Conservation (phyloP, 2,113 vertebrate species). For the Pelmatolapia mariae region DNA sequence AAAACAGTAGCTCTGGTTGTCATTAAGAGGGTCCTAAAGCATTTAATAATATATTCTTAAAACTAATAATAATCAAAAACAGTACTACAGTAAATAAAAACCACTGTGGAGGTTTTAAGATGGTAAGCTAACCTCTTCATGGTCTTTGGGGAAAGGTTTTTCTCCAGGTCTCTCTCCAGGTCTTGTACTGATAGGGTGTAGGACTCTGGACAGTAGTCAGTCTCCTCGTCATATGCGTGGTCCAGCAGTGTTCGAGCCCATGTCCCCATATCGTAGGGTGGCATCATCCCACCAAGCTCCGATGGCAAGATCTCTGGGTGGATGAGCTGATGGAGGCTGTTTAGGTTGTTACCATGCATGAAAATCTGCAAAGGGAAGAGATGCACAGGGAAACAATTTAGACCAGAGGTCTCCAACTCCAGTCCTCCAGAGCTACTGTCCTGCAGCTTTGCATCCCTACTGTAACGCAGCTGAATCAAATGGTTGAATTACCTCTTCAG, state of each 20-base stretch:
- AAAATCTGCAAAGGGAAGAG: conserved; percentile 80
- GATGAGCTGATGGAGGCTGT: conserved; percentile 95
- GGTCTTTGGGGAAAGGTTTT: conserved; percentile 89
- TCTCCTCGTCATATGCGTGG: conserved; percentile 97
- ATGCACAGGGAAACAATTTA: not conserved
- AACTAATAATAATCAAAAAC: not conserved
- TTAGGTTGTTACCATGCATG: conserved; percentile 97
- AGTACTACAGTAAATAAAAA: not conserved
- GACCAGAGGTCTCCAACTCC: not conserved
- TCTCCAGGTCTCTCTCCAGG: conserved; percentile 87
- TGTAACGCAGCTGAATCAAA: not conserved
- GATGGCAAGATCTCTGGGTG: conserved; percentile 97
- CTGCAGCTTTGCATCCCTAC: not conserved
- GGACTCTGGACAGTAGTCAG: conserved; percentile 85
- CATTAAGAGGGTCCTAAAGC: not conserved
- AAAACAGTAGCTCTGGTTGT: not conserved
- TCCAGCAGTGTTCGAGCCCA: conserved; percentile 98
- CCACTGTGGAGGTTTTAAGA: no score
- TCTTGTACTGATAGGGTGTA: conserved; percentile 86
- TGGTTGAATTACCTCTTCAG: not conserved
- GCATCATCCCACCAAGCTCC: conserved; percentile 96
- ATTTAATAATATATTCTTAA: not conserved
- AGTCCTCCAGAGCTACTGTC: not conserved
- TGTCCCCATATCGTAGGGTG: conserved; percentile 97
- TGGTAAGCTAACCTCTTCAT: conserved; percentile 87